phyloP scores from a whole-genome alignment of 2,797 vertebrate genomes.

The Vultur gryphus region DNA sequence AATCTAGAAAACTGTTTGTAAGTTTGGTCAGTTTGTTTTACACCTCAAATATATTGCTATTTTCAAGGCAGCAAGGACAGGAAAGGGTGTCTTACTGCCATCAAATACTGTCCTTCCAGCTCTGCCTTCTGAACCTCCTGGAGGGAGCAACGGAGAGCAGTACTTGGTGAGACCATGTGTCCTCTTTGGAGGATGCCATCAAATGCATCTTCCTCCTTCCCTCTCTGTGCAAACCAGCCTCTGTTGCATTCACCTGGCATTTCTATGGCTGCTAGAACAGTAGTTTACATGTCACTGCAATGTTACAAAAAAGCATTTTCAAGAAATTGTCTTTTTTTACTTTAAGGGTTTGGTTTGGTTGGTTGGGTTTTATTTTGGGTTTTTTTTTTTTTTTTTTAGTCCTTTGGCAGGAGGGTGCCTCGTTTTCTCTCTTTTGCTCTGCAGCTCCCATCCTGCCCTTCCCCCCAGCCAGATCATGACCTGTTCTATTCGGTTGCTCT shows the following conservation, averaged over 20 bases:
- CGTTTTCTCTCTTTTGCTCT: neutral
- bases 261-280: neutral
- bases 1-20: neutral
- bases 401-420: neutral
- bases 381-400: no score
- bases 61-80: neutral
- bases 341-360: no score
- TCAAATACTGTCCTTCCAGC: neutral
- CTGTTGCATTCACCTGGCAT: neutral
- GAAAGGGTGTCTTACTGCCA: neutral
- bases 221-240: neutral
- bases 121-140: neutral
- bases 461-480: neutral
- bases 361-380: no score
- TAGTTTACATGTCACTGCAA: neutral
- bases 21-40: neutral
- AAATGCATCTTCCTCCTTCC: neutral
- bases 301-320: neutral
- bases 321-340: neutral
- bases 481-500: neutral
- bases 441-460: neutral
- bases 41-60: neutral
- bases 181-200: neutral
- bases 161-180: neutral
- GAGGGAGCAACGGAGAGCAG: neutral